These are phyloP conservation scores for Eulithis testata DNA, from an alignment of 2,888 invertebrate species.

Conservation along the genomic window DNA sequence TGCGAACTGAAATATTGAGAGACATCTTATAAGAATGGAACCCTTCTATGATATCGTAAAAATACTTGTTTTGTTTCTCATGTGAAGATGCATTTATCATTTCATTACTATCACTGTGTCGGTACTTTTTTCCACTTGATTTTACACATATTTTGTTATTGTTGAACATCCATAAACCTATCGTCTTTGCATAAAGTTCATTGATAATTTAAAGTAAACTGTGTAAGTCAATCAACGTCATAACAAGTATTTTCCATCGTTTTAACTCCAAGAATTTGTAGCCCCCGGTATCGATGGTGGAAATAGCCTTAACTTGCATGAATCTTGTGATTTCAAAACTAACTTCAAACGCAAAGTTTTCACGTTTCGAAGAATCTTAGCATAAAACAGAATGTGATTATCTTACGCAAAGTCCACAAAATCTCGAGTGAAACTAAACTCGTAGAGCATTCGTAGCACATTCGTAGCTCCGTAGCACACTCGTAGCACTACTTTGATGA, in stretches of 20 bases:
- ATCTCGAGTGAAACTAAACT: neutral
- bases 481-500: constrained; percentile 19
- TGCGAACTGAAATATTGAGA: neutral
- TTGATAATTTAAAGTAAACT: too few relatives aligned
- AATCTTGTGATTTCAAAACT: neutral
- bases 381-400: neutral
- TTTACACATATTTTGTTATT: too few relatives aligned
- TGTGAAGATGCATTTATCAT: too few relatives aligned
- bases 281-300: neutral
- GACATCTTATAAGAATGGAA: too few relatives aligned
- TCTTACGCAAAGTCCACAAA: neutral
- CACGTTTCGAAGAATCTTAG: neutral
- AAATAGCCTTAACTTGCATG: neutral
- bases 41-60: too few relatives aligned
- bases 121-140: too few relatives aligned
- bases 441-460: constrained; percentile 9
- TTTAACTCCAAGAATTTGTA: neutral
- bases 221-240: constrained; percentile 14
- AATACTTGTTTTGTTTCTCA: too few relatives aligned
- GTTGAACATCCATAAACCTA: too few relatives aligned
- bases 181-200: too few relatives aligned
- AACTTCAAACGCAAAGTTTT: neutral
- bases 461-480: constrained; percentile 9
- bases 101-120: too few relatives aligned
- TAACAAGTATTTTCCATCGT: neutral